phyloP scores from a whole-genome alignment of 2,797 vertebrate genomes.

The Corythornis leucogaster region DNA sequence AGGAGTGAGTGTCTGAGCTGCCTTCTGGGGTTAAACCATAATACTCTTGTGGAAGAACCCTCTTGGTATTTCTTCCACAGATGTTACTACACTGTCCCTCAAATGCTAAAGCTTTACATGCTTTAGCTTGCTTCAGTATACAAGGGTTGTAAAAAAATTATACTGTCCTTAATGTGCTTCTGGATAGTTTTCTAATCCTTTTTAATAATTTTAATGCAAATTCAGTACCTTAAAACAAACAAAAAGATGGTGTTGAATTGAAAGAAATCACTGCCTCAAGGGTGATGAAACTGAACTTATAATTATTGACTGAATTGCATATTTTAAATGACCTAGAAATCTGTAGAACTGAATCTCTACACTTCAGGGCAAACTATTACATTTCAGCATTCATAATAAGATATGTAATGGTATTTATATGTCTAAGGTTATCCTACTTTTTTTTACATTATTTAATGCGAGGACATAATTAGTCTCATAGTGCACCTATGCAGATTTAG shows the following conservation, averaged over 20 bases:
- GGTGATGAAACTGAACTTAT: neutral
- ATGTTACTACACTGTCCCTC: neutral
- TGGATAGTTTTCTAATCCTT: neutral
- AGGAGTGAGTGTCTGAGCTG: neutral
- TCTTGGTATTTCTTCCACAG: neutral
- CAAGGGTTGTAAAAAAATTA: neutral
- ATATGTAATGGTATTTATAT: neutral
- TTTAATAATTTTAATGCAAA: neutral
- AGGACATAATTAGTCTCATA: neutral
- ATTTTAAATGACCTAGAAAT: neutral
- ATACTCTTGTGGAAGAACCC: neutral
- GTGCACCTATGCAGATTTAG: neutral
- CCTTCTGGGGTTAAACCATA: neutral
- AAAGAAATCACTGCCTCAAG: neutral
- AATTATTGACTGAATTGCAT: neutral
- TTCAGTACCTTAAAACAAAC: neutral
- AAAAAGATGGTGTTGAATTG: neutral
- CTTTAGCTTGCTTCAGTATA: neutral
- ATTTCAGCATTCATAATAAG: neutral
- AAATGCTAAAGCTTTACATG: neutral
- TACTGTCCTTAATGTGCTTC: neutral
- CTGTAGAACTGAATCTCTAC: neutral
- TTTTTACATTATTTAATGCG: neutral
- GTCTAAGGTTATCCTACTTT: neutral
- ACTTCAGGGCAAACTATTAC: neutral